Conservation (phyloP, 2,797 vertebrate species). For the Graptemys geographica region DNA sequence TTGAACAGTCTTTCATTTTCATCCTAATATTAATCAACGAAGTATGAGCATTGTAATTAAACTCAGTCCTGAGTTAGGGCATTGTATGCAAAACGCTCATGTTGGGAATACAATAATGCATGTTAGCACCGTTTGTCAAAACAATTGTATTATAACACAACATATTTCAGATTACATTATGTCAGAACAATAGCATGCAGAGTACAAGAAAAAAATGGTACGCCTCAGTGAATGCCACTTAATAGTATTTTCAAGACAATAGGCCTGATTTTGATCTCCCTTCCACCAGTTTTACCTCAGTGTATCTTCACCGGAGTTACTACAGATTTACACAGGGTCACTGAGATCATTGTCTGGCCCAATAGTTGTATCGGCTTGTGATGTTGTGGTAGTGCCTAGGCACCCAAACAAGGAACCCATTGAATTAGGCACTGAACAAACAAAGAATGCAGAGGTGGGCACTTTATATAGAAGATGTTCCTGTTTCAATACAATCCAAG, state of each 20-base stretch:
- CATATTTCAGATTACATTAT: rapidly evolving
- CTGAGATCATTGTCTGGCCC: not conserved
- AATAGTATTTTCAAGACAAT: not conserved
- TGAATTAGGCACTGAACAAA: not conserved
- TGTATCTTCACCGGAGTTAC: not conserved
- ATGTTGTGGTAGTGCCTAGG: not conserved
- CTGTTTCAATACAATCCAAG: not conserved
- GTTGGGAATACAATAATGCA: slow-evolving; percentile 16
- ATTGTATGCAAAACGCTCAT: slow-evolving; percentile 40
- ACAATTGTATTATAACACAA: not conserved
- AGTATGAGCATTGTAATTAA: not conserved
- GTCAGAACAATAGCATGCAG: not conserved
- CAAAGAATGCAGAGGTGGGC: not conserved
- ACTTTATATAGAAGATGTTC: not conserved
- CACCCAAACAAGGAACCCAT: not conserved
- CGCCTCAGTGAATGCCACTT: not conserved
- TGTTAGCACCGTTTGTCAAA: slow-evolving; percentile 37
- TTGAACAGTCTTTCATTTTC: not conserved
- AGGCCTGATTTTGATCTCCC: not conserved
- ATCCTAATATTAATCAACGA: not conserved
- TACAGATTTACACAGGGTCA: not conserved
- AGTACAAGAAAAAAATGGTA: not conserved
- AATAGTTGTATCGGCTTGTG: rapidly evolving
- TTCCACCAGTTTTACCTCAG: not conserved
- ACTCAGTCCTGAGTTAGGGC: slow-evolving; percentile 32